Conservation (phyloP, 2,888 invertebrate genomes). For the Metellina segmentata region DNA sequence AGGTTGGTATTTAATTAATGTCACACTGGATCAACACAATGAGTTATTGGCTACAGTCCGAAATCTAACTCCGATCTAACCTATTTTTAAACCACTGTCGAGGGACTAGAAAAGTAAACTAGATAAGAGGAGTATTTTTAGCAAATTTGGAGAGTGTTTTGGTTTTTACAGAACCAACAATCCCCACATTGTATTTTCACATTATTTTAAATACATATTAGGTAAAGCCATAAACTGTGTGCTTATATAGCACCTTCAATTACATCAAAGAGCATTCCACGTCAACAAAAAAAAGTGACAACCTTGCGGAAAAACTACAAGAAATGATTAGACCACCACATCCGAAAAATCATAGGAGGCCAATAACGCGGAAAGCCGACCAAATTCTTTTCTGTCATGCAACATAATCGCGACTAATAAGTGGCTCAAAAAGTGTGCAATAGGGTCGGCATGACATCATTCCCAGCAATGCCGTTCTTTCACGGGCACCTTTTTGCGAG, state of each 20-base stretch:
- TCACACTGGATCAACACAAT: no score
- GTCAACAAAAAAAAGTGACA: not conserved
- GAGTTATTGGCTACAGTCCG: no score
- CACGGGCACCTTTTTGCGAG: not conserved
- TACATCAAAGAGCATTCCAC: not conserved
- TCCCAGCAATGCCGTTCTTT: not conserved
- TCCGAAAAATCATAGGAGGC: not conserved
- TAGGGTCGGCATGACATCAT: not conserved
- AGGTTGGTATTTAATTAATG: no score
- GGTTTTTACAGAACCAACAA: no score
- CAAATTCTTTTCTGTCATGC: not conserved
- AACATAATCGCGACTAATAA: constrained; percentile 22
- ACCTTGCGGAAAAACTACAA: not conserved
- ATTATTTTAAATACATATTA: no score
- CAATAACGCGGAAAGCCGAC: not conserved
- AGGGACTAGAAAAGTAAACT: no score
- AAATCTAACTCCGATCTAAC: no score
- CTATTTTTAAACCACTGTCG: no score
- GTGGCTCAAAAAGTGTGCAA: not conserved
- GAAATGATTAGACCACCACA: not conserved
- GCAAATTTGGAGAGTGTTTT: no score
- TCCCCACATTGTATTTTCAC: no score
- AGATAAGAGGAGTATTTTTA: no score
- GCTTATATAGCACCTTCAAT: not conserved
- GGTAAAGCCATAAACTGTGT: not conserved